phyloP scores from a whole-genome alignment of 2,888 invertebrate genomes.

The Rhodophaea formosa region DNA sequence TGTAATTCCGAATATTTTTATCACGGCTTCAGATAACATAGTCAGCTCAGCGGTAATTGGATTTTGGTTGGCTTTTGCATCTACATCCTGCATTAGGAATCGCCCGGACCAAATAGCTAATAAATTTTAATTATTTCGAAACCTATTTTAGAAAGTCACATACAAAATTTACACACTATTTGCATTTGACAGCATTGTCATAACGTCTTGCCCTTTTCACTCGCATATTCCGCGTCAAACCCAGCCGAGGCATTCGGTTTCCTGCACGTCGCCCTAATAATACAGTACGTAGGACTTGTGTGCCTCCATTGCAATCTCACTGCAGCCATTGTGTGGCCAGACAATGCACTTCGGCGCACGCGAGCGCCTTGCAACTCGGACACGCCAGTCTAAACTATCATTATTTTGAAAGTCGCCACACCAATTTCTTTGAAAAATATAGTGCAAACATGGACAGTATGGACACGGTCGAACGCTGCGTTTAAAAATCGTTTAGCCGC shows the following conservation, averaged over 20 bases:
- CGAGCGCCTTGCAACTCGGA: constrained; percentile 4
- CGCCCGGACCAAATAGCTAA: too few species aligned
- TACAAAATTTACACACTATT: too few species aligned
- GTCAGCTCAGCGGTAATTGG: too few species aligned
- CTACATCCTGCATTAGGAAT: too few species aligned
- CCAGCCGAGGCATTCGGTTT: background rate
- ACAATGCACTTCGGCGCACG: constrained; percentile 6
- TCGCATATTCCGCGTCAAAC: too few species aligned
- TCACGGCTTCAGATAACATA: too few species aligned
- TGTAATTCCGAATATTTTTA: too few species aligned
- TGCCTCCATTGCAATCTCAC: background rate
- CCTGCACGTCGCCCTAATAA: background rate
- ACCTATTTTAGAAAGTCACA: too few species aligned
- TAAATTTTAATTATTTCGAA: too few species aligned
- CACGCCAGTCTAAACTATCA: constrained; percentile 11
- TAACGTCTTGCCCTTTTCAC: too few species aligned
- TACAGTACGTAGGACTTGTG: background rate
- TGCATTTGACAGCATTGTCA: too few species aligned
- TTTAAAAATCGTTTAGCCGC: constrained; percentile 1
- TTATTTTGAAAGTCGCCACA: constrained; percentile 12
- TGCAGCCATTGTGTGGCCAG: background rate
- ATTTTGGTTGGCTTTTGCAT: too few species aligned
- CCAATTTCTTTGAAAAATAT: constrained; percentile 10
- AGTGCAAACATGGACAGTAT: background rate
- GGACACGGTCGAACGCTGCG: background rate